phyloP scores from a whole-genome alignment of 2,888 invertebrate genomes.

The Drepanosiphum platanoidis region DNA sequence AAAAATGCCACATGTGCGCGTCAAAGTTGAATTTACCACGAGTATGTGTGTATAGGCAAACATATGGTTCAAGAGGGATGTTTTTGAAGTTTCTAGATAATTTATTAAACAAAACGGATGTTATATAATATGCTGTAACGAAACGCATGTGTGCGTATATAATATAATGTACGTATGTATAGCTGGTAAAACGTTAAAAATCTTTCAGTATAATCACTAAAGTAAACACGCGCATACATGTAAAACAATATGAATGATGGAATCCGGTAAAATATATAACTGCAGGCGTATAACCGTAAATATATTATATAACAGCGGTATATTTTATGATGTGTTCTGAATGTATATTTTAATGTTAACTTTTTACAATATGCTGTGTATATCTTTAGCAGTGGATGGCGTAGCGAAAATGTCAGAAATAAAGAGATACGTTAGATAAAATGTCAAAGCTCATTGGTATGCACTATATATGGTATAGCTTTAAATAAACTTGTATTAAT shows the following conservation, averaged over 20 bases:
- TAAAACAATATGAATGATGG: not conserved
- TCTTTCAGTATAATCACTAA: not conserved
- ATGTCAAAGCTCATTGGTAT: too few relatives aligned
- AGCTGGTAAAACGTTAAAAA: conserved; percentile 28
- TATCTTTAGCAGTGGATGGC: too few relatives aligned
- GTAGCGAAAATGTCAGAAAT: too few relatives aligned
- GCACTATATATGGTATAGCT: too few relatives aligned
- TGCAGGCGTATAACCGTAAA: too few relatives aligned
- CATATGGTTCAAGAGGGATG: conserved; percentile 43
- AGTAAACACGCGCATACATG: conserved; percentile 1
- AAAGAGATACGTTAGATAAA: too few relatives aligned
- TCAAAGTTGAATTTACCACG: conserved; percentile 22
- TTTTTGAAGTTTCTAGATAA: conserved; percentile 32
- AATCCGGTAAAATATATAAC: not conserved
- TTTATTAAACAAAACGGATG: conserved; percentile 41
- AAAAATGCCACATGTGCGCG: conserved; percentile 10
- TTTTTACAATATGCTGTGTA: too few relatives aligned
- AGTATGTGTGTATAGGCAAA: conserved; percentile 10
- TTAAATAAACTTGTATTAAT: too few relatives aligned
- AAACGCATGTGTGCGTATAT: not conserved
- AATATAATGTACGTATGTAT: not conserved
- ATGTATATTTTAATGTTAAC: too few relatives aligned
- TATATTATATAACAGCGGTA: too few relatives aligned
- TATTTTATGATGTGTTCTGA: too few relatives aligned
- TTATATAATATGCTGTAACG: not conserved